These are phyloP conservation scores for Centroberyx gerrardi DNA, from an alignment of 2,797 vertebrate species.

Conservation along the genomic window DNA sequence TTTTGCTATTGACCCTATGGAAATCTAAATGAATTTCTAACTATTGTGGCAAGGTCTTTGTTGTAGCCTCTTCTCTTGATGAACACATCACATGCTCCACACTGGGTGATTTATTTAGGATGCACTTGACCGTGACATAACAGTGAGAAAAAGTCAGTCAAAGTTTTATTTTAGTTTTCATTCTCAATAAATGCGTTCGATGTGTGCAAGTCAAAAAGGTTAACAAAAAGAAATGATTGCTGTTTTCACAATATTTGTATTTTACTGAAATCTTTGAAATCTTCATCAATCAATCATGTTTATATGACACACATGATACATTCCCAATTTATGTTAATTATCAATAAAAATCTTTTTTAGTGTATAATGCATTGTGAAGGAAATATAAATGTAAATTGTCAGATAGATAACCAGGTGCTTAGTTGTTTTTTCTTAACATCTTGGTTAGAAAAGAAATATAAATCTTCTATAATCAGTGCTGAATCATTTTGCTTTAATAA, in stretches of 20 bases:
- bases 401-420: too few species aligned
- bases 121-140: conserved; percentile 58
- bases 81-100: conserved; percentile 29
- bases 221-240: conserved; percentile 56
- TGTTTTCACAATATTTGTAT: conserved; percentile 57
- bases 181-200: conserved; percentile 46
- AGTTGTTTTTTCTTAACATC: too few species aligned
- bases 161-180: conserved; percentile 29
- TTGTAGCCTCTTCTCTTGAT: conserved; percentile 47
- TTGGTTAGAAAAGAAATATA: too few species aligned
- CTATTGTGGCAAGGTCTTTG: conserved; percentile 57
- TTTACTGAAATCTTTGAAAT: conserved; percentile 56
- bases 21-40: conserved; percentile 79
- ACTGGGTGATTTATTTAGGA: conserved; percentile 9
- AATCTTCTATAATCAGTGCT: too few species aligned
- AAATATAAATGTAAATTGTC: too few species aligned
- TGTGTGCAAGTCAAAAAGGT: conserved; percentile 49
- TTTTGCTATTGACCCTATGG: conserved; percentile 78
- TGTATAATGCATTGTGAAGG: too few species aligned
- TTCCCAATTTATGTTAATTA: too few species aligned
- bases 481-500: too few species aligned
- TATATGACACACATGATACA: neutral
- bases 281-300: conserved; percentile 1
- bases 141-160: conserved; percentile 30
- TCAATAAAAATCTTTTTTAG: too few species aligned